These are phyloP conservation scores for Salvelinus fontinalis DNA, from an alignment of 2,113 vertebrate genomes.

Conservation along the genomic window DNA sequence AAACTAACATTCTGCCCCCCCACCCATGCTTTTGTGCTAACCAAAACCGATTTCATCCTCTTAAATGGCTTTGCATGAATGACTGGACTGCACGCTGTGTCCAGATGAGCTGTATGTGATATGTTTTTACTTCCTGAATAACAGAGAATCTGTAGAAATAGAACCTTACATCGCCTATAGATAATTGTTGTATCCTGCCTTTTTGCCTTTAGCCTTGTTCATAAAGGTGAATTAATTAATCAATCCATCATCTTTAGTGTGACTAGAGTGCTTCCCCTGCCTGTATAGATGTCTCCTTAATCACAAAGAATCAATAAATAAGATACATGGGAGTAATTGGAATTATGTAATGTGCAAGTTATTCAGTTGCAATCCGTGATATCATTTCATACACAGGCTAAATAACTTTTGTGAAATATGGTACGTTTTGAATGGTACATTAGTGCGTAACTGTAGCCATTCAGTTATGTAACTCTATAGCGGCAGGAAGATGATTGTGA, in stretches of 20 bases:
- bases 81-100: background rate
- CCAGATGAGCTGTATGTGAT: background rate
- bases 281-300: background rate
- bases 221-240: background rate
- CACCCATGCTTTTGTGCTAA: background rate
- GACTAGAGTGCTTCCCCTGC: background rate
- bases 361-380: background rate
- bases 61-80: background rate
- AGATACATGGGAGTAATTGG: background rate
- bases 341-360: background rate
- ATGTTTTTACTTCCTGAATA: background rate
- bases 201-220: background rate
- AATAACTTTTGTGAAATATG: background rate
- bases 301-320: background rate
- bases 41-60: background rate
- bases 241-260: conserved; percentile 5
- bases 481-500: too few species aligned
- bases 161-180: background rate
- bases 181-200: background rate
- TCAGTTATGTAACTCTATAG: too few species aligned
- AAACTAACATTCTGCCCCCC: background rate
- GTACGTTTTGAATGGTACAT: too few species aligned
- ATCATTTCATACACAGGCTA: background rate
- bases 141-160: background rate
- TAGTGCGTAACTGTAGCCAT: too few species aligned